A percentile compares a stretch with the other conserved stretches of the same genome.
These are phyloP conservation scores for Bombus pyrosoma DNA, from an alignment of 1,140 invertebrate genomes.

Conservation along the genomic window DNA sequence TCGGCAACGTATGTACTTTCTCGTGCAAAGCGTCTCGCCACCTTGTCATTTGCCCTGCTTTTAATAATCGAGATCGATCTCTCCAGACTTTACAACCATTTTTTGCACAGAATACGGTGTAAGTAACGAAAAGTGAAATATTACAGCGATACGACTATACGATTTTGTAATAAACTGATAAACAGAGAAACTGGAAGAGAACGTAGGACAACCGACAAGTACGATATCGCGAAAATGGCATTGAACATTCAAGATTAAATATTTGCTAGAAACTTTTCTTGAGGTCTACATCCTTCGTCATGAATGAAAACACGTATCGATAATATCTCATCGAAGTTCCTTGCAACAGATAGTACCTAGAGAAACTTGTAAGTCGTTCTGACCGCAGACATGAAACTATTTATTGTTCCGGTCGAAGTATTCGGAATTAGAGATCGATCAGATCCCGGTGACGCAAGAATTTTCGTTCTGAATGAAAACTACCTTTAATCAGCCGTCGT, in stretches of 20 bases:
- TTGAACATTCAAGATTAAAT: not conserved
- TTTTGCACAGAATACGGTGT: not conserved
- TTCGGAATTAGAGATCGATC: not conserved
- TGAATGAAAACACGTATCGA: not conserved
- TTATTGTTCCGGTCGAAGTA: not conserved
- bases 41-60: not conserved
- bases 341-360: not conserved
- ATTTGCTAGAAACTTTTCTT: not conserved
- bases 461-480: not conserved
- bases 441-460: not conserved
- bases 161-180: not conserved
- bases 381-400: not conserved
- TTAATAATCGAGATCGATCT: not conserved
- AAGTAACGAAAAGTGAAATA: not conserved
- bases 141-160: not conserved
- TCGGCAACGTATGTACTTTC: constrained; percentile 5
- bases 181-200: not conserved
- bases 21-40: not conserved
- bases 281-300: not conserved
- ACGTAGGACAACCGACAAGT: not conserved
- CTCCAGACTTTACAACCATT: not conserved
- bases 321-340: not conserved
- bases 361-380: not conserved
- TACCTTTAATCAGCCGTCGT: not conserved
- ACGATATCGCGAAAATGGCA: not conserved